Conservation (phyloP, 2,797 vertebrate genomes). For the Cynodonichthys magdalenae region DNA sequence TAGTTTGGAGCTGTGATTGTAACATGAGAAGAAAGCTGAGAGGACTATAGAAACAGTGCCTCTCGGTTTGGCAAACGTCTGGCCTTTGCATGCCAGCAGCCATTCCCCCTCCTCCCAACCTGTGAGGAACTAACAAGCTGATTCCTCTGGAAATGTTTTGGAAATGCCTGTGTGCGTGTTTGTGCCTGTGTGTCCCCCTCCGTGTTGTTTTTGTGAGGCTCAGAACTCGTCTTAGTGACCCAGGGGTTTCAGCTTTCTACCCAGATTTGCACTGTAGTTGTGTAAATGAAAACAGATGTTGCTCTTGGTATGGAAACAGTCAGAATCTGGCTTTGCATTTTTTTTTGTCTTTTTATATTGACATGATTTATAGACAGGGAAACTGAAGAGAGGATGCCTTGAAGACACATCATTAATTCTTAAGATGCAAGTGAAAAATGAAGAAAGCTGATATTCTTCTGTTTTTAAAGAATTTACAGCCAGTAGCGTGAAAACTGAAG, state of each 20-base stretch:
- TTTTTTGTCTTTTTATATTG: neutral
- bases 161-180: slow-evolving; percentile 38
- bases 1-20: slow-evolving; percentile 53
- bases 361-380: slow-evolving; percentile 9
- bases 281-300: slow-evolving; percentile 73
- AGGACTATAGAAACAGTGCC: slow-evolving; percentile 61
- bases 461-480: neutral
- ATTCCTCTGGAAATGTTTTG: slow-evolving; percentile 55
- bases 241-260: slow-evolving; percentile 56
- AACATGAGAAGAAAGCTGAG: slow-evolving; percentile 52
- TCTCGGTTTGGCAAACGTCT: slow-evolving; percentile 66
- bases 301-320: slow-evolving; percentile 32
- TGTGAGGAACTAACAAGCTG: slow-evolving; percentile 61
- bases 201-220: slow-evolving; percentile 1
- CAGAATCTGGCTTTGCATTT: slow-evolving; percentile 31
- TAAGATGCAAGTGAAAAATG: neutral
- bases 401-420: neutral
- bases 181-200: slow-evolving; percentile 30
- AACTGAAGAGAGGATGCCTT: neutral
- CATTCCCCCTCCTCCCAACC: slow-evolving; percentile 66
- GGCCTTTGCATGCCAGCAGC: slow-evolving; percentile 60
- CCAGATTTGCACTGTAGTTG: slow-evolving; percentile 46
- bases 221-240: slow-evolving; percentile 37
- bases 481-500: neutral
- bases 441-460: neutral